Base-by-base conservation (phyloP, 1,140 invertebrate genomes). In the Bombus breviceps region DNA sequence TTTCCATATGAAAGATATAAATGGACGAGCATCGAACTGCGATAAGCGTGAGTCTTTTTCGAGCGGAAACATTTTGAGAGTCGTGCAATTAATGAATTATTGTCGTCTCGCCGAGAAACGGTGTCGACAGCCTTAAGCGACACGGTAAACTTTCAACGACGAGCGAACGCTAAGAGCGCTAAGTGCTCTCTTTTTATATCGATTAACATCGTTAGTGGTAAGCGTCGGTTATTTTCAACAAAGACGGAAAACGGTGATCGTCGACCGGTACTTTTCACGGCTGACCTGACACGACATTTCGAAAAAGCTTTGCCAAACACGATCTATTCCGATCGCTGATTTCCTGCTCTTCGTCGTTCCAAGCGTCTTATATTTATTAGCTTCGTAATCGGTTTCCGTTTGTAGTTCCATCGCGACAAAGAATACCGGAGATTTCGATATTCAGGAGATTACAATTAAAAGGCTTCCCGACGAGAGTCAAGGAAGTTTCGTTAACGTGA, bases 111-210 rank as follows among this genome's bases (percentile, higher is more conserved):
- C 22, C 22, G 69, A 22, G 13, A 62, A 81, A 59, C 37, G 28
- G 22, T 59, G 71, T 74, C 80, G 80, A 41, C 79, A 69, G 68
- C 28, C 34, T 74, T 57, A 39, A 81, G 41, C 79, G 68, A 81
- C 69, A 34, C 32, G 80, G 71, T 64, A 43, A 74, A 74, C 53
- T 62, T 73, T 62, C 69, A 22, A 73, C 32, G 80, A 25, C 22
- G 12, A 62, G 5, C 22, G 68, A 62, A 37, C 37, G 68, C 68
- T 71, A 37, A 68, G 66, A 68, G 66, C n/a, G 22, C 28, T 74
- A 74, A 81, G 69, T 81, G 69, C 71, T 74, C 71, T 62, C 37
- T 64, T 39, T 62, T 81, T 37, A 32, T 53, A 82, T 82, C 80
- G 80, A 75, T 74, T 82, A 62, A 82, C 57, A 75, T 82, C 53